Conservation (phyloP, 2,888 invertebrate genomes). For the Caenorhabditis parvicauda region DNA sequence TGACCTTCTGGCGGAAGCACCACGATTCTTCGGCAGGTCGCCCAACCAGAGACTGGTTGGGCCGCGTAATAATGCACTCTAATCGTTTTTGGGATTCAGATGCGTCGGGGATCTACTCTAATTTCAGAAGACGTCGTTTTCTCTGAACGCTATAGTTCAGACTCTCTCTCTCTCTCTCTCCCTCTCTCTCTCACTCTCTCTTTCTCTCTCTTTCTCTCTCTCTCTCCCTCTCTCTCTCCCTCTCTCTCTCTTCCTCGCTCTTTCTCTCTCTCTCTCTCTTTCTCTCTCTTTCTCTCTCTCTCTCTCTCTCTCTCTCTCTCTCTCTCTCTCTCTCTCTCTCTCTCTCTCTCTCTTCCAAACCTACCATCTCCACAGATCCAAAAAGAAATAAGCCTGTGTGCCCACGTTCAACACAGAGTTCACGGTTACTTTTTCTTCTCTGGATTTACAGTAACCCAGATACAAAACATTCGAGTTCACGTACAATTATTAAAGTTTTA, state of each 20-base stretch:
- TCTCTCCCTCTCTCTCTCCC: neutral
- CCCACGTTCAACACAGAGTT: too few relatives aligned
- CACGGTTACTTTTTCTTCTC: neutral
- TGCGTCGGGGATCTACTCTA: too few relatives aligned
- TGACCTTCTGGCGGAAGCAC: too few relatives aligned
- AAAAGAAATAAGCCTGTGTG: too few relatives aligned
- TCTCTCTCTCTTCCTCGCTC: slow-evolving; percentile 1
- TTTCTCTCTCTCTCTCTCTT: neutral
- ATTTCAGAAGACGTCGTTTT: too few relatives aligned
- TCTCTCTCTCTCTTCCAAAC: neutral
- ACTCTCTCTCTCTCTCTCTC: slow-evolving; percentile 10
- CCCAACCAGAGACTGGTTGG: too few relatives aligned
- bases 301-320: slow-evolving; percentile 8
- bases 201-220: slow-evolving; percentile 8
- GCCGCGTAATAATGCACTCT: too few relatives aligned
- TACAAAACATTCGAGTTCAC: neutral
- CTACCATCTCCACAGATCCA: neutral
- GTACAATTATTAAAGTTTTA: neutral
- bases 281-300: neutral
- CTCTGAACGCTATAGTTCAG: too few relatives aligned
- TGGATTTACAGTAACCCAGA: neutral
- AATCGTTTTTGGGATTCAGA: too few relatives aligned
- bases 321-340: neutral
- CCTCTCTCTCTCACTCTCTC: slow-evolving; percentile 3
- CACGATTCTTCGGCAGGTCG: too few relatives aligned